These are phyloP conservation scores for Emmelina monodactyla DNA, from an alignment of 2,888 invertebrate genomes.

Conservation along the genomic window DNA sequence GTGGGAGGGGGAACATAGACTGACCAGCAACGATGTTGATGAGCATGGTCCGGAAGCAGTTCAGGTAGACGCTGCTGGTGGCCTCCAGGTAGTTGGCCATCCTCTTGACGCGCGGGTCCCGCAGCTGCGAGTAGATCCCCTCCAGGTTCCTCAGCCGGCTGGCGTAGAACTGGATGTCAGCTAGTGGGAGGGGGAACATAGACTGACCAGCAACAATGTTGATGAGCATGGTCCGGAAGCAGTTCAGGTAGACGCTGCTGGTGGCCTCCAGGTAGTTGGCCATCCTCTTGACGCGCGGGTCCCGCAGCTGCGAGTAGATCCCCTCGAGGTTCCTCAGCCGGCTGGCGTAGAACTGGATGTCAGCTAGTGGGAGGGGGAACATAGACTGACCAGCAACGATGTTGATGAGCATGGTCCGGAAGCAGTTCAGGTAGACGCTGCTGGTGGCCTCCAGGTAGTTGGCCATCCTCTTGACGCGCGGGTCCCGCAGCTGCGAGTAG, in stretches of 20 bases:
- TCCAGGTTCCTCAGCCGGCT: constrained; percentile 81
- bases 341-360: constrained; percentile 82
- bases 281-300: constrained; percentile 83
- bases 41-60: constrained; percentile 79
- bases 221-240: constrained; percentile 80
- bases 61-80: constrained; percentile 80
- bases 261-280: constrained; percentile 80
- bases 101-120: constrained; percentile 81
- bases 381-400: constrained; percentile 82
- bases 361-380: constrained; percentile 75
- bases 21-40: constrained; percentile 81
- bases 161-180: constrained; percentile 84
- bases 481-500: constrained; percentile 85
- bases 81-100: constrained; percentile 83
- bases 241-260: constrained; percentile 78
- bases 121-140: constrained; percentile 85
- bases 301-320: constrained; percentile 86
- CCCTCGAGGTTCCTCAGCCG: constrained; percentile 83
- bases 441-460: constrained; percentile 77
- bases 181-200: constrained; percentile 74
- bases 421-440: constrained; percentile 81
- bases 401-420: constrained; percentile 79
- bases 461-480: constrained; percentile 84
- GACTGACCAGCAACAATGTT: constrained; percentile 82
- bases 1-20: constrained; percentile 78